These are phyloP conservation scores for Phlogophora meticulosa DNA, from an alignment of 2,888 invertebrate genomes.

Conservation along the genomic window DNA sequence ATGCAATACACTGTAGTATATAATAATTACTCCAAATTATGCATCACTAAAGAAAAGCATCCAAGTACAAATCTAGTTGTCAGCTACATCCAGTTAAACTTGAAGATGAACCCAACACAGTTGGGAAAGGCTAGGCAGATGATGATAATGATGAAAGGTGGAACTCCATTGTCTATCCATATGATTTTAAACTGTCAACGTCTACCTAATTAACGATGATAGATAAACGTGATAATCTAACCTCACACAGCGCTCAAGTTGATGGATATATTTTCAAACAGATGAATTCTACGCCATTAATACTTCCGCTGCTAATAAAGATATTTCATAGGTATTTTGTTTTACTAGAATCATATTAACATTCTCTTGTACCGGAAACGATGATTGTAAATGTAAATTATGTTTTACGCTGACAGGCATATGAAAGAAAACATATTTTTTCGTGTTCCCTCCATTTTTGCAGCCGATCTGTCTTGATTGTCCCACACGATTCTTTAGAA, in stretches of 20 bases:
- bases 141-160: too few relatives aligned
- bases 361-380: constrained; percentile 38
- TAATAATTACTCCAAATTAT: too few relatives aligned
- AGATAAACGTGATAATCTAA: background rate
- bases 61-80: too few relatives aligned
- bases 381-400: constrained; percentile 41
- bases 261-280: background rate
- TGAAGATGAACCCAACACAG: too few relatives aligned
- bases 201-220: background rate
- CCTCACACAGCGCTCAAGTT: background rate
- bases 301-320: constrained; percentile 28
- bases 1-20: too few relatives aligned
- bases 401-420: constrained; percentile 19
- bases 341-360: constrained; percentile 6
- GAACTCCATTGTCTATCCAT: too few relatives aligned
- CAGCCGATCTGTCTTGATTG: background rate
- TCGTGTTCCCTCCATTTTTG: background rate
- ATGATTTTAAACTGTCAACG: background rate
- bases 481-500: background rate
- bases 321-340: constrained; percentile 8
- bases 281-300: background rate
- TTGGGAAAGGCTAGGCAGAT: too few relatives aligned
- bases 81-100: too few relatives aligned
- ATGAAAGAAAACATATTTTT: constrained; percentile 14
- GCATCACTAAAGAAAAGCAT: too few relatives aligned